Conservation (phyloP, 2,888 invertebrate genomes). For the Dorcus hopei region DNA sequence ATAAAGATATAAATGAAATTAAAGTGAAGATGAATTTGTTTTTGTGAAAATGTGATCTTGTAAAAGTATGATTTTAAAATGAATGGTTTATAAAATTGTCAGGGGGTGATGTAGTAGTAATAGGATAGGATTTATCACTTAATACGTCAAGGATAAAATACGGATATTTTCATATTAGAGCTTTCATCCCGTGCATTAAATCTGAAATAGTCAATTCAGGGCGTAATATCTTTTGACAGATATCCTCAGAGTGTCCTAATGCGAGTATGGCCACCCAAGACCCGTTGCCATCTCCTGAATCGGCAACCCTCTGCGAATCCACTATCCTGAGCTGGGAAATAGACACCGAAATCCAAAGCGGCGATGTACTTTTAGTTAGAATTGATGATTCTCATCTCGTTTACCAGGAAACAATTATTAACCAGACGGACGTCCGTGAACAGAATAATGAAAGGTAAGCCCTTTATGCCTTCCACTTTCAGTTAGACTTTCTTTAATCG, state of each 20-base stretch:
- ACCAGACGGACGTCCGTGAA: slow-evolving; percentile 29
- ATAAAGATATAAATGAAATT: no score
- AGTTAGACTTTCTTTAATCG: not conserved
- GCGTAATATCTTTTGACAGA: not conserved
- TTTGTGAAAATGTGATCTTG: no score
- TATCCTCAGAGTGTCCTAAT: not conserved
- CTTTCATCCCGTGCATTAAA: no score
- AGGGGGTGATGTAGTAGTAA: no score
- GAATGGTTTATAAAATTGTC: no score
- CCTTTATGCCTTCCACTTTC: not conserved
- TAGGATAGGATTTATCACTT: no score
- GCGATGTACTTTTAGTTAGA: slow-evolving; percentile 68
- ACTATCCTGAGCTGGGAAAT: slow-evolving; percentile 61
- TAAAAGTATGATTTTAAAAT: no score
- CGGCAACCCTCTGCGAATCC: slow-evolving; percentile 1
- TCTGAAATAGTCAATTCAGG: no score
- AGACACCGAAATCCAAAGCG: slow-evolving; percentile 66
- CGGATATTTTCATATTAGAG: no score
- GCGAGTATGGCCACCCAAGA: no score
- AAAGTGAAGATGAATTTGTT: no score
- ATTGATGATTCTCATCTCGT: slow-evolving; percentile 62
- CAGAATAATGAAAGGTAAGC: slow-evolving; percentile 28
- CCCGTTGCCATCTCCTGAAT: not conserved
- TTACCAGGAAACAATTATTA: slow-evolving; percentile 43
- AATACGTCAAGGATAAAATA: no score